Conservation (phyloP, 2,113 vertebrate species). For the Turnix velox region DNA sequence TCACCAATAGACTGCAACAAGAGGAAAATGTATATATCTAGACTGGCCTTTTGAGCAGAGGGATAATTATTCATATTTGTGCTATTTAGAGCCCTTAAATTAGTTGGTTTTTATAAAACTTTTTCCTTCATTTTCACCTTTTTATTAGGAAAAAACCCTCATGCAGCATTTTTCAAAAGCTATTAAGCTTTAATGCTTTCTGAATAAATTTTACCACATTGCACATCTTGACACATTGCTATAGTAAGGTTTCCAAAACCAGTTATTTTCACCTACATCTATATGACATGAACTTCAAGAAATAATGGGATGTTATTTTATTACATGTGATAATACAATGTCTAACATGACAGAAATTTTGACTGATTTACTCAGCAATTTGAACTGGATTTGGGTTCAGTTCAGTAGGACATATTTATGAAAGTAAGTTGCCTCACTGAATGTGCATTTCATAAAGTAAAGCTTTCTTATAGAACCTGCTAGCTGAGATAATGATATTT, state of each 20-base stretch:
- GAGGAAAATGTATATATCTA: not conserved
- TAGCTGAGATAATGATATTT: not conserved
- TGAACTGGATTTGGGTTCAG: not conserved
- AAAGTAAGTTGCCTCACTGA: not conserved
- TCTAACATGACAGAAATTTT: not conserved
- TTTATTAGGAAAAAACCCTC: not conserved
- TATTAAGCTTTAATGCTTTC: not conserved
- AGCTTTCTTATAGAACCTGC: not conserved
- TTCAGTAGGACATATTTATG: not conserved
- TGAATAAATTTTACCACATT: not conserved
- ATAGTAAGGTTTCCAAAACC: not conserved
- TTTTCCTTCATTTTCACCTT: not conserved
- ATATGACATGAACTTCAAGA: not conserved
- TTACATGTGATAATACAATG: not conserved
- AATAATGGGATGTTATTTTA: not conserved
- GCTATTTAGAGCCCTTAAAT: not conserved
- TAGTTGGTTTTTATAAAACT: not conserved
- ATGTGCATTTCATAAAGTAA: not conserved
- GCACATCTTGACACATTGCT: not conserved
- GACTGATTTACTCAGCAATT: not conserved
- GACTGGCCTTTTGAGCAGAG: not conserved
- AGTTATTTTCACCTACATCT: not conserved
- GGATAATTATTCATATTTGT: not conserved
- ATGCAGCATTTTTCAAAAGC: not conserved
- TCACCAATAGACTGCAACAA: not conserved